Evolutionary conservation across 2,113 vertebrate genomes (phyloP).

Genomic region (Pipa parva): DNA sequence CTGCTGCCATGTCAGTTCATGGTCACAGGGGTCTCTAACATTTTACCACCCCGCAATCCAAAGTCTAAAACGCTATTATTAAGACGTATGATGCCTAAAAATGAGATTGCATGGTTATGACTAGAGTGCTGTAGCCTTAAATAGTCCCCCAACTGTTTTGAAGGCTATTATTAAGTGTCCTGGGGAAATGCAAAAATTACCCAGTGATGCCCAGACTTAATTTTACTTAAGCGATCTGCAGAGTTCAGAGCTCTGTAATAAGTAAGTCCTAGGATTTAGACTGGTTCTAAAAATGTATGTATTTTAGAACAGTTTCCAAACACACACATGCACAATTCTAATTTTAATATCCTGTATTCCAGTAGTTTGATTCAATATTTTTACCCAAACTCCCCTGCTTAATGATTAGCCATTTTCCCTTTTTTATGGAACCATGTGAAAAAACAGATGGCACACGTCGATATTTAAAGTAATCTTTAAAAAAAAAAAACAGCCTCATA

Average conservation of each 20-base stretch:
- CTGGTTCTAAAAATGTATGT: slow-evolving; percentile 39
- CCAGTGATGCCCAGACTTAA: slow-evolving; percentile 69
- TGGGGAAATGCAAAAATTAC: slow-evolving; percentile 70
- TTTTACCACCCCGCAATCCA: slow-evolving; percentile 65
- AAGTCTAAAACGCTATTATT: slow-evolving; percentile 74
- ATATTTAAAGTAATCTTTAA: slow-evolving; percentile 52
- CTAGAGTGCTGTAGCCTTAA: slow-evolving; percentile 69
- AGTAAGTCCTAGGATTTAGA: slow-evolving; percentile 23
- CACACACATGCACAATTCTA: slow-evolving; percentile 1
- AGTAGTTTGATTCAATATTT: slow-evolving; percentile 44
- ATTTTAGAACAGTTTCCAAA: slow-evolving; percentile 14
- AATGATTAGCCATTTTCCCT: background rate
- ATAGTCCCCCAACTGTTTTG: slow-evolving; percentile 72
- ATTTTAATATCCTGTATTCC: slow-evolving; percentile 28
- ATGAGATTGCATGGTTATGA: slow-evolving; percentile 67
- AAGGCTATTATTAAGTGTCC: slow-evolving; percentile 78
- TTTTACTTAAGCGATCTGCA: slow-evolving; percentile 62
- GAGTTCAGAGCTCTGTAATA: slow-evolving; percentile 49
- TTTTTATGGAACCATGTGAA: background rate
- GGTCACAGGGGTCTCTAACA: slow-evolving; percentile 56
- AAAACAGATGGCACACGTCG: background rate
- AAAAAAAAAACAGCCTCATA: slow-evolving; percentile 57
- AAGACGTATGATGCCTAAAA: slow-evolving; percentile 72
- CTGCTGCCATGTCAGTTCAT: slow-evolving; percentile 61
- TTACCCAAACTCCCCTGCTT: too few relatives aligned